Evolutionary conservation across 2,797 vertebrate species (phyloP).

Genomic region (Erethizon dorsatum): DNA sequence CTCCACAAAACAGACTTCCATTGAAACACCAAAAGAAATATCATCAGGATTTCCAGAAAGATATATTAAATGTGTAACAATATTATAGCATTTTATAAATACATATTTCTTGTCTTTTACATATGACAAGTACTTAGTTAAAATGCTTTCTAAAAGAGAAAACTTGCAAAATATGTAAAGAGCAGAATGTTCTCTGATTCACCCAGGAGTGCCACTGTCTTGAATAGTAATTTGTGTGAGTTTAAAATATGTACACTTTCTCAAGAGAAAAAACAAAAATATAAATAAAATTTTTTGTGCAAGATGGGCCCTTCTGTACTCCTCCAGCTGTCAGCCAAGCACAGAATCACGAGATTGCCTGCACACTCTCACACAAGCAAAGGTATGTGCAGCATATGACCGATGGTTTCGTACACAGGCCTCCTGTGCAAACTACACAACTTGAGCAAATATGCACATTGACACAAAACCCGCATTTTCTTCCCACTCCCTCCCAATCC

Average conservation of each 20-base stretch:
- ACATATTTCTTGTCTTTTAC: neutral
- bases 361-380: neutral
- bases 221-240: neutral
- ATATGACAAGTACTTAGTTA: neutral
- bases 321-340: neutral
- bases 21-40: neutral
- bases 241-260: constrained; percentile 3
- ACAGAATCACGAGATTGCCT: neutral
- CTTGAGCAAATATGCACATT: neutral
- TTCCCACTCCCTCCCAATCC: neutral
- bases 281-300: neutral
- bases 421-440: neutral
- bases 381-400: neutral
- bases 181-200: neutral
- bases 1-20: neutral
- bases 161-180: neutral
- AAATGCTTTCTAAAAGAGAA: neutral
- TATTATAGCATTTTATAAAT: neutral
- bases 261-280: neutral
- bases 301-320: neutral
- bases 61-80: neutral
- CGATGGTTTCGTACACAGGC: accelerated
- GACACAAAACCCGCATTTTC: no score
- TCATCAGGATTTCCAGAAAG: constrained; percentile 27
- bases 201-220: neutral